phyloP scores from a whole-genome alignment of 2,888 invertebrate genomes.

The Oscheius sp. region DNA sequence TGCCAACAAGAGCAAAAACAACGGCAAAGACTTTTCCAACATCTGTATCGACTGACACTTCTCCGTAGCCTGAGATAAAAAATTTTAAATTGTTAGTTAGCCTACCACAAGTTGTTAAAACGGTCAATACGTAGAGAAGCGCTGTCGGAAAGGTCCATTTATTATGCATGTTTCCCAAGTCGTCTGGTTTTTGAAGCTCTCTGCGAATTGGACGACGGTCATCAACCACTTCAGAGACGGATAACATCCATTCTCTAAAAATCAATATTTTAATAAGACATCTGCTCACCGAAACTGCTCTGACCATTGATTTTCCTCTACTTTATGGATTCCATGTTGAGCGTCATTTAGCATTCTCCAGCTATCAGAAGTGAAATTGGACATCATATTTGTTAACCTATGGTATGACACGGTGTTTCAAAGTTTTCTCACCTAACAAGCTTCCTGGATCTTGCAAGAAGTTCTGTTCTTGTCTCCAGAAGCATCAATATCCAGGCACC shows the following conservation, averaged over 20 bases:
- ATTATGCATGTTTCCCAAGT: slow-evolving; percentile 66
- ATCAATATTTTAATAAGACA: not conserved
- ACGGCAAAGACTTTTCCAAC: slow-evolving; percentile 70
- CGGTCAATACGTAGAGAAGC: slow-evolving; percentile 70
- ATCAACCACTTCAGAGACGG: slow-evolving; percentile 64
- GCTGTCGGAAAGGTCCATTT: slow-evolving; percentile 71
- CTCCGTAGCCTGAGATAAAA: slow-evolving; percentile 66
- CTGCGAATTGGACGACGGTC: slow-evolving; percentile 64
- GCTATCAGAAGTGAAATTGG: slow-evolving; percentile 66
- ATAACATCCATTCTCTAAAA: slow-evolving; percentile 65
- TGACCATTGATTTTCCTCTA: slow-evolving; percentile 64
- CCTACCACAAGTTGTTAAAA: slow-evolving; percentile 70
- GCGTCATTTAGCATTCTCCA: slow-evolving; percentile 64
- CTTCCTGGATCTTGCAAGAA: slow-evolving; percentile 54
- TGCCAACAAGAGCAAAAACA: slow-evolving; percentile 69
- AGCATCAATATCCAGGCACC: slow-evolving; percentile 69
- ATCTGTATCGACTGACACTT: slow-evolving; percentile 70
- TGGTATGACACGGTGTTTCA: not conserved
- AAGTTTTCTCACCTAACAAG: slow-evolving; percentile 44
- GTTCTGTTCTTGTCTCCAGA: slow-evolving; percentile 68
- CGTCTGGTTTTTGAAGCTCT: slow-evolving; percentile 62
- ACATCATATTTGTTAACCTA: slow-evolving; percentile 66
- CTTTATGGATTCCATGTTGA: slow-evolving; percentile 57
- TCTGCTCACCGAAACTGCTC: slow-evolving; percentile 51
- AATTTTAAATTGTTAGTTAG: not conserved